Evolutionary conservation across 2,797 vertebrate genomes (phyloP).

Genomic region (Macrochelys suwanniensis): DNA sequence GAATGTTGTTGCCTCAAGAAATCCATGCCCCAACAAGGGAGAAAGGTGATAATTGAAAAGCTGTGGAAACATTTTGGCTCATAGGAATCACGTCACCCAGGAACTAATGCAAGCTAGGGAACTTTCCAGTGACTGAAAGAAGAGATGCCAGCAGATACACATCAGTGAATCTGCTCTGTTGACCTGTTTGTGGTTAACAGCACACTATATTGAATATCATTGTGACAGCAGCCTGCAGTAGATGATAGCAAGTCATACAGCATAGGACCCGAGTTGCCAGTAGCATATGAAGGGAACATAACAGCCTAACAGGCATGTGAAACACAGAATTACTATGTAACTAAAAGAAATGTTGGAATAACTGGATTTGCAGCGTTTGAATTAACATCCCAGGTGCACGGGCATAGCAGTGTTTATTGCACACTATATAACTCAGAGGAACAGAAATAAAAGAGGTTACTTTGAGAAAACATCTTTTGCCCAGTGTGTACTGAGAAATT

Average conservation of each 20-base stretch:
- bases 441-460: background rate
- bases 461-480: background rate
- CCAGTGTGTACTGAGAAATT: background rate
- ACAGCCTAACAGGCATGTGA: background rate
- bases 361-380: background rate
- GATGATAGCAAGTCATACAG: background rate
- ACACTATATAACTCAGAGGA: background rate
- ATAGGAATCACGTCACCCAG: background rate
- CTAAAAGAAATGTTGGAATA: background rate
- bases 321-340: slow-evolving; percentile 1
- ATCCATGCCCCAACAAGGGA: background rate
- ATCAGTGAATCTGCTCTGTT: slow-evolving; percentile 8
- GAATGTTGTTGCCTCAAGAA: background rate
- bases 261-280: background rate
- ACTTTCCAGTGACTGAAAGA: background rate
- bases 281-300: slow-evolving; percentile 17
- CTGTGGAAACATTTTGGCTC: background rate
- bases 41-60: background rate
- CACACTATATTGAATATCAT: background rate
- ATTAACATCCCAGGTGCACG: background rate
- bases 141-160: background rate
- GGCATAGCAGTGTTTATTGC: background rate
- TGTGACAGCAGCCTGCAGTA: slow-evolving; percentile 26
- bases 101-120: background rate
- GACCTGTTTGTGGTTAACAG: background rate